Evolutionary conservation across 1,140 invertebrate genomes (phyloP).

Genomic region (Drosophila pseudoobscura): DNA sequence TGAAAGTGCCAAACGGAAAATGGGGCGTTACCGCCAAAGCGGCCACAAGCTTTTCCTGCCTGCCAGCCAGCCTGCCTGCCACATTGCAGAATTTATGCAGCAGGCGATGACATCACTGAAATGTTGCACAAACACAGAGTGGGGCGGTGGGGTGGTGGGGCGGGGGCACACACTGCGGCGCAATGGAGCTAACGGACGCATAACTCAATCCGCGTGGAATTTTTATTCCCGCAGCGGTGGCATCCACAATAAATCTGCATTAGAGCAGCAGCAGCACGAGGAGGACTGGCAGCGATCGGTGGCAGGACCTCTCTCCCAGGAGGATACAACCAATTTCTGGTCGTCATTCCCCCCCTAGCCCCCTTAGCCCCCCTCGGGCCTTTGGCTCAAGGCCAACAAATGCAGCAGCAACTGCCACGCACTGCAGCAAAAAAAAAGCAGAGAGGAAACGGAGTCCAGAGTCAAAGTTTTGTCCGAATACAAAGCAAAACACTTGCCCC

Average conservation of each 20-base stretch:
- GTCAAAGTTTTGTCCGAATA: conserved; percentile 42
- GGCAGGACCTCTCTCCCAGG: neutral
- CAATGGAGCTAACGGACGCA: conserved; percentile 77
- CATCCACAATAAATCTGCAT: conserved; percentile 81
- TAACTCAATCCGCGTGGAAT: conserved; percentile 81
- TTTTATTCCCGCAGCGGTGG: conserved; percentile 80
- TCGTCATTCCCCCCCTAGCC: conserved; percentile 1
- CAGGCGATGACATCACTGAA: conserved; percentile 66
- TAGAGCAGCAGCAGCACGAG: conserved; percentile 38
- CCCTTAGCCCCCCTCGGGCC: conserved; percentile 1
- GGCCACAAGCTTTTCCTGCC: neutral
- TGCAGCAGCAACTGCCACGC: conserved; percentile 41
- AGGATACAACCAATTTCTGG: conserved; percentile 6
- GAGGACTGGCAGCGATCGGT: neutral
- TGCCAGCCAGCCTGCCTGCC: conserved; percentile 18
- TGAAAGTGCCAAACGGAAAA: conserved; percentile 66
- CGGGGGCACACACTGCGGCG: conserved; percentile 38
- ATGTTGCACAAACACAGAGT: conserved; percentile 30
- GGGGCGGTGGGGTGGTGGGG: neutral
- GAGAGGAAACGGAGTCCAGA: conserved; percentile 1
- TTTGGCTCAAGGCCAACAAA: conserved; percentile 61
- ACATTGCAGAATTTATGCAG: conserved; percentile 35
- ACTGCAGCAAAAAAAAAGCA: conserved; percentile 43
- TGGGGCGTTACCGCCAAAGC: conserved; percentile 23
- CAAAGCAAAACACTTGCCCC: conserved; percentile 58